Base-by-base conservation (phyloP, 1,140 invertebrate species). In the Ericerus pela region DNA sequence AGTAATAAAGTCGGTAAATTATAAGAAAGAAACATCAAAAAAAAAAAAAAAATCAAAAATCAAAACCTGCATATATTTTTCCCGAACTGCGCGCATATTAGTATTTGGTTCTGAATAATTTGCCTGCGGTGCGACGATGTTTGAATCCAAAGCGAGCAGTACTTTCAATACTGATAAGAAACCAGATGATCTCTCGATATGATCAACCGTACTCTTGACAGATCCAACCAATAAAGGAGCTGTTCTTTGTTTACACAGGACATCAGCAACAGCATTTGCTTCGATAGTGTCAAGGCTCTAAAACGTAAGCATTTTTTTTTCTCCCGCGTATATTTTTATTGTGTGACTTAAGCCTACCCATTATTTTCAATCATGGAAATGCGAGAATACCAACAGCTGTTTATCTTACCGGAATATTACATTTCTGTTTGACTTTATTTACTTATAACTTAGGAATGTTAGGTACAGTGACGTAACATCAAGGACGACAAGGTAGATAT, bases 171-270 rank as follows among this genome's bases (percentile, higher is more conserved):
- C 62, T 1, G 86, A 84, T 66, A 84, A 88, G 0, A 88, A 69
- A 58, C 90, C 90, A 41, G 88, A 91, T 2, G 85, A 83, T 5
- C 88, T 82, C 69, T 97, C 93, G 1, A 85, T 78, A 67, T 97
- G 93, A 0, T 93, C 93, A 64, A 95, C 75, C 69, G 95, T 96
- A 0, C 89, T 91, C 67, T 97, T 97, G 1, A 92, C 75, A 0
- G 91, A 89, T 2, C 92, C 92, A 60, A 96, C 83, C 26, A 76
- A 68, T 0, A 97, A 70, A 0, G 91, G 85, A 1, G 69, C 72
- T 0, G 63, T 72, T 22, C 82, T 71, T 5, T 76, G 76, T 4
- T 73, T 77, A 58, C 84, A 87, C 63, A 94, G 82, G 2, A 90
- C 75, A 61, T 81, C 78, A 14, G 87, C 80, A n/a, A 96, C 79